These are phyloP conservation scores for Diplosoma virens DNA, from an alignment of 23 tunicate genomes.

Conservation along the genomic window DNA sequence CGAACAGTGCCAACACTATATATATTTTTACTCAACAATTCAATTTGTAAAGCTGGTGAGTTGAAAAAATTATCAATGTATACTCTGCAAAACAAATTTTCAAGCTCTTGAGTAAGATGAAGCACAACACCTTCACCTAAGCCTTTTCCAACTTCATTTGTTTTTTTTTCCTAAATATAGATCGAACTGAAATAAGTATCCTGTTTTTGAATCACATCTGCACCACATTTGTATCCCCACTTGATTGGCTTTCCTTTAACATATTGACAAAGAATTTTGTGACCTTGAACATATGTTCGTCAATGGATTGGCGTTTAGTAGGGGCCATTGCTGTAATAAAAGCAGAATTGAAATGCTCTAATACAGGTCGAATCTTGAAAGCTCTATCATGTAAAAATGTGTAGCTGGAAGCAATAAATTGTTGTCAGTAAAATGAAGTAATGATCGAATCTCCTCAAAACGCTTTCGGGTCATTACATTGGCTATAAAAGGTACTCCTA, in stretches of 20 bases:
- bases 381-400: not conserved
- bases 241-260: conserved; percentile 20
- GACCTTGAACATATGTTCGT: conserved; percentile 24
- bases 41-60: not conserved
- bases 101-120: not conserved
- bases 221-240: conserved; percentile 28
- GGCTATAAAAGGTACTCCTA: not conserved
- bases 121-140: conserved; percentile 18
- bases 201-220: conserved; percentile 7
- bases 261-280: not conserved
- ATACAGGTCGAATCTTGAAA: conserved; percentile 3
- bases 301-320: conserved; percentile 3
- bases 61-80: conserved; percentile 22
- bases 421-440: conserved; percentile 2
- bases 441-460: conserved; percentile 4
- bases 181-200: conserved; percentile 6
- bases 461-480: conserved; percentile 7
- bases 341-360: not conserved
- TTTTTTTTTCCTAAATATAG: conserved; percentile 1
- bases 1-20: conserved; percentile 6
- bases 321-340: not conserved
- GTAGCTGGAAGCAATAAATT: not conserved
- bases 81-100: not conserved
- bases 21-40: not conserved
- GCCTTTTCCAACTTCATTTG: not conserved